Evolutionary conservation across 2,888 invertebrate genomes (phyloP).

Genomic region (Plagodis dolabraria): DNA sequence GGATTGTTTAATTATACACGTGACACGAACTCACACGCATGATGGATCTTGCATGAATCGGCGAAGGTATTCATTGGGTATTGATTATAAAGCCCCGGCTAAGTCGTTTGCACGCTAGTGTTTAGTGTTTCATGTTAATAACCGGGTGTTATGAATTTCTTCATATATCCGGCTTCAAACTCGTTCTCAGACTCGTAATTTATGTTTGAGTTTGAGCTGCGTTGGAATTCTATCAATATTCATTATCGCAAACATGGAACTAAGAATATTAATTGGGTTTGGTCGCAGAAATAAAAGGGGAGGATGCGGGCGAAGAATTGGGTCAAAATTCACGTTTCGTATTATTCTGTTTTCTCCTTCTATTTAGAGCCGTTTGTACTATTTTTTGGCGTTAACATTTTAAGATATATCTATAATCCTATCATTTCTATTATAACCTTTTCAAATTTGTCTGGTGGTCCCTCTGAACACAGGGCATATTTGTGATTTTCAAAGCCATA

Average conservation of each 20-base stretch:
- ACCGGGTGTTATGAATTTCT: conserved; percentile 12
- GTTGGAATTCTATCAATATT: not conserved
- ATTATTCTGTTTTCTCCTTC: too few relatives aligned
- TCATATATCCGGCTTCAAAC: conserved; percentile 10
- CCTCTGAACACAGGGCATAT: too few relatives aligned
- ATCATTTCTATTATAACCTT: too few relatives aligned
- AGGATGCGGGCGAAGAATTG: too few relatives aligned
- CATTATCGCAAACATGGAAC: conserved; percentile 8
- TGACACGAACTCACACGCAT: conserved; percentile 25
- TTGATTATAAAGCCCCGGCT: conserved; percentile 19
- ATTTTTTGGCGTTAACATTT: too few relatives aligned
- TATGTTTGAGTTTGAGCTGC: not conserved
- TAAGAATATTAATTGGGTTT: conserved; percentile 7
- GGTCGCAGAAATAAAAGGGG: not conserved
- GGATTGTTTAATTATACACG: conserved; percentile 39
- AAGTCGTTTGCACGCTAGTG: conserved; percentile 19
- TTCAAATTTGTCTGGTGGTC: too few relatives aligned
- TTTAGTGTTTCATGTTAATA: conserved; percentile 15
- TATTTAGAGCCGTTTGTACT: too few relatives aligned
- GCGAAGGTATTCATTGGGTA: conserved; percentile 26
- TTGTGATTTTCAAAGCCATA: too few relatives aligned
- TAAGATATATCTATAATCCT: too few relatives aligned
- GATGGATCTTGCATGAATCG: conserved; percentile 24
- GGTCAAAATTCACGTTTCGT: too few relatives aligned
- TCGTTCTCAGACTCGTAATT: conserved; percentile 10